Evolutionary conservation across 1,140 invertebrate genomes (phyloP), one percentile per base, ranked within the genome.

Genomic region (Penaeus indicus): DNA sequence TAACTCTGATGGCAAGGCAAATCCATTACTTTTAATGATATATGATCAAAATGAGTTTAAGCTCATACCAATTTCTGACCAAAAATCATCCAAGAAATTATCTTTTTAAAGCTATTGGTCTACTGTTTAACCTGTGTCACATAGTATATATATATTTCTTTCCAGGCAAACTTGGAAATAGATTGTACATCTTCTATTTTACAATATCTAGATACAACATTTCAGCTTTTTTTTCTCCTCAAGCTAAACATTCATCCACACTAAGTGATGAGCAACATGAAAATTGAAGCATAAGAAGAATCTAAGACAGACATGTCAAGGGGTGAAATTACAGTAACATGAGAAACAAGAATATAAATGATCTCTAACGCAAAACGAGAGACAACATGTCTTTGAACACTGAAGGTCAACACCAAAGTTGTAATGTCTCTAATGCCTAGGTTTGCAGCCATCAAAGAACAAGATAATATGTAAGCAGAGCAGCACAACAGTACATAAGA

Each of bases 391-490:
- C 47, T 77, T 54, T 47, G 47, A 67, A 85, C 47, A 77, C 22
- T 61, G 25, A 88, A 82, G 80, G 67, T 69, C 42, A 88, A 88
- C 86, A 88, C 67, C 63, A 83, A 81, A 85, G 80, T 82, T 61
- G n/a, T 77, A 83, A 83, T 72, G 60, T 67, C 67, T 61, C 25
- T 60, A 61, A 61, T 77, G 47, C 32, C 42, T 85, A 77, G 60
- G 64, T 19, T 78, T 87, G 78, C 42, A 63, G 67, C 75, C 42
- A 69, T 61, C 38, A 82, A 61, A 82, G 80, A 88, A 64, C 79
- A 88, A 79, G 61, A 88, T 69, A 88, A 54, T 67, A 88, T 82
- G 54, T 75, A 88, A 88, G 86, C 86, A 88, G 79, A 83, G 67
- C 63, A 82, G 86, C 81, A 88, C 80, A 88, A 88, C 63, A 88